Evolutionary conservation across 1,140 invertebrate species (phyloP), one percentile per base, ranked within the genome.

Genomic region (Riptortus pedestris): DNA sequence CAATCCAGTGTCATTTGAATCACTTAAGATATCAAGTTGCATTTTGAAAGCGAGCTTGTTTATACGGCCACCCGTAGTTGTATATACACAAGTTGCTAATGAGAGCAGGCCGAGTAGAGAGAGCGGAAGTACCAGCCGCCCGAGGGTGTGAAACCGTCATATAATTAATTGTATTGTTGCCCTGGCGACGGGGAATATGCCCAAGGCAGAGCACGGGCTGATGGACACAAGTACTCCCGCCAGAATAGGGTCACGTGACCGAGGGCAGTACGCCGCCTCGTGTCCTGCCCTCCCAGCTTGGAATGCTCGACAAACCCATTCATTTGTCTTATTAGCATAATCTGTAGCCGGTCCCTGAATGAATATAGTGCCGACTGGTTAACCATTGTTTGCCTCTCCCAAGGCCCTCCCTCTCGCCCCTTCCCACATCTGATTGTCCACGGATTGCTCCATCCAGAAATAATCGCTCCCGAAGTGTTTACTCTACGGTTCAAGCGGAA

Each of bases 291-390:
- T n/a, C n/a, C n/a, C n/a, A n/a, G n/a, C n/a, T n/a, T n/a, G n/a
- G n/a, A n/a, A n/a, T n/a, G n/a, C 31, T 2, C 22, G 51, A 20
- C 48, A 55, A 55, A 55, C 51, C 51, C 51, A 55, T 55, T 55
- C 51, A 55, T 55, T 55, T 55, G 51, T 55, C 51, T 55, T 55
- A 55, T 55, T 55, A 55, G 51, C 51, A 55, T 55, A 55, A 55
- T 55, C 51, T 55, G 20, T 24, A 22, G 14, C 51, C 20, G 22
- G 20, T 18, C 1, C 11, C 51, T 2, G 18, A 20, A 55, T 55
- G 51, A 55, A 55, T 55, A 24, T 24, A 55, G 24, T 55, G 24
- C 51, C 24, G 51, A 55, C 51, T 55, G 51, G 51, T 55, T 55
- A 24, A 2, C 2, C 51, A 55, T 55, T 55, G 51, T 55, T 27